Base-by-base conservation (phyloP, 2,888 invertebrate species). In the Meliscaeva auricollis region DNA sequence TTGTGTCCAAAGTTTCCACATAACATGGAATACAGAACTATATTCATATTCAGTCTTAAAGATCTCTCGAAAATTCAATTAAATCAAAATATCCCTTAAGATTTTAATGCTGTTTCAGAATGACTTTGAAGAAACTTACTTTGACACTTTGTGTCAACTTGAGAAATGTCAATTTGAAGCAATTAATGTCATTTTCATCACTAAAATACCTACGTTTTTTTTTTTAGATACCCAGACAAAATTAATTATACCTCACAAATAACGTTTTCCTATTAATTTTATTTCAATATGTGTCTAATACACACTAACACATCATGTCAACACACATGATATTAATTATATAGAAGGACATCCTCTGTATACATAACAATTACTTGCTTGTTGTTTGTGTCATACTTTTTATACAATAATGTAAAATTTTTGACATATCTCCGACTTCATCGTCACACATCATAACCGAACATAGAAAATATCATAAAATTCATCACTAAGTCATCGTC, bases 381-480 rank as follows among this genome's bases (percentile, higher is more conserved):
- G 48, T 66, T 50, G 66, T 48, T 50, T 22, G 35, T 50, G 35
- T 66, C 66, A 66, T n/a, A n/a, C n/a, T n/a, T 20, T 66, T 66
- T 66, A 35, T 38, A 50, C 17, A 70, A 76, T 72, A 52, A 70
- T 58, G 52, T 41, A 64, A 66, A 66, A 50, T 50, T 66, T 20
- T 35, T 38, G 48, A 22, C 35, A 11, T 38, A 9, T 17, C 26
- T 46, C 58, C 30, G n/a, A 17, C 11, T 60, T 20, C 7, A 8
- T 66, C 32, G 13, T 20, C 62, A 46, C 62, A 46, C 17, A 46
- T 46, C 46, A 32, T 32, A 46, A 11, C 26, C 17, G 6, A 38
- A 9, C 15, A 8, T 7, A 46, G 46, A 15, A 46, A 1, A 66
- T 64, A 70, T 75, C 62, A 69, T 75, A 38, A 70, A 54, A 64